Evolutionary conservation across 2,888 invertebrate genomes (phyloP), one percentile per base, ranked within the genome.

Genomic region (Marasmarcha lunaedactyla): DNA sequence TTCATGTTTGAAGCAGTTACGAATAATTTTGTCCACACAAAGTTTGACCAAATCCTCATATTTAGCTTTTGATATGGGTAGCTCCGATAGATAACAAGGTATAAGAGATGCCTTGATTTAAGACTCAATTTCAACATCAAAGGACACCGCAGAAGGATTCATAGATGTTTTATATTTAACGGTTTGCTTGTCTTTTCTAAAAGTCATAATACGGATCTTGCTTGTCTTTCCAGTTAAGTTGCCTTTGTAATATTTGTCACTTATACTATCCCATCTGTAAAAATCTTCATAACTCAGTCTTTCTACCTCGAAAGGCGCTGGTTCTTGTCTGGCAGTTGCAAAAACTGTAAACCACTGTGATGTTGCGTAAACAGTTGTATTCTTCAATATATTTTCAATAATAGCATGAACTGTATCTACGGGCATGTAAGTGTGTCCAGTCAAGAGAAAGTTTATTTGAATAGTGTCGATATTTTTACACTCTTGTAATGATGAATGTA

Each of bases 381-480:
- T 50, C 39, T 46, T 51, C 11, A 52, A 37, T 38, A 34, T 42
- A 1, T 44, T 50, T 43, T 57, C 55, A 14, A 57, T 57, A 14
- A 49, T 47, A 27, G 54, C 53, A 44, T 62, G 57, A 4, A 57
- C 49, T 15, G 41, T 46, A 41, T 61, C 62, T 1, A 60, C 59
- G 4, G 61, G 55, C 62, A 64, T 63, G 40, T 53, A 52, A 11
- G 57, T 59, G 42, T 62, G 59, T n/a, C 60, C 60, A 26, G 57
- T 49, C 36, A 55, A 38, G 1, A 52, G 38, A 40, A 35, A 54
- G 37, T 51, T 50, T 3, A 51, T 43, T 42, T 51, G 51, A 25
- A 52, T 46, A 1, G 48, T 46, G 36, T 50, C 40, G 33, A 54
- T 34, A 45, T 47, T 48, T 12, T 42, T 40, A 20, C 40, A 51